These are phyloP conservation scores for Alitta virens DNA, from an alignment of 2,888 invertebrate genomes.

Conservation along the genomic window DNA sequence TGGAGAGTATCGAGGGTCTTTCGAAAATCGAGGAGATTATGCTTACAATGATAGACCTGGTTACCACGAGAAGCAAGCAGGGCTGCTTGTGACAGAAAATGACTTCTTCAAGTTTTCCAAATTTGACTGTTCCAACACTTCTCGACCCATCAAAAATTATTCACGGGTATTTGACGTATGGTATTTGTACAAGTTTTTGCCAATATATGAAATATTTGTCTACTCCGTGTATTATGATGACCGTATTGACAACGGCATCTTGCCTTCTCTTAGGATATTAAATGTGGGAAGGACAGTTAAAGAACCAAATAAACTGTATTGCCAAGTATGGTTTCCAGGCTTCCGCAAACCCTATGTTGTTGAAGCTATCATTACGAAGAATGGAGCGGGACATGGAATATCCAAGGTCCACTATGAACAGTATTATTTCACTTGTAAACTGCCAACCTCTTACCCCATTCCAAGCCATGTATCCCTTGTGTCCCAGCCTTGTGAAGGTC, in stretches of 20 bases:
- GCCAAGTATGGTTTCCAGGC: conserved; percentile 18
- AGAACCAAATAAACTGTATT: neutral
- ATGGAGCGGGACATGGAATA: conserved; percentile 18
- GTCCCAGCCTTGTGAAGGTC: conserved; percentile 5
- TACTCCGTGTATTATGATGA: conserved; percentile 9
- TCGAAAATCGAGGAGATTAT: neutral
- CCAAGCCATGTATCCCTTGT: conserved; percentile 18
- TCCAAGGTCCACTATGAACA: conserved; percentile 16
- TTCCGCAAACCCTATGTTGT: conserved; percentile 10
- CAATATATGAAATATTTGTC: conserved; percentile 1
- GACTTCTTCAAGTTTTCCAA: too few relatives aligned
- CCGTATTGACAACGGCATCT: neutral
- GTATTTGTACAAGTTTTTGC: conserved; percentile 1
- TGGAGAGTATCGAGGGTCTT: neutral
- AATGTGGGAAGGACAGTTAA: conserved; percentile 3
- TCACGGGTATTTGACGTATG: conserved; percentile 1
- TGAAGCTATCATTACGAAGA: conserved; percentile 8
- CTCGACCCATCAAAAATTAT: neutral
- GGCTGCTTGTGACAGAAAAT: neutral
- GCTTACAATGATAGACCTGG: too few relatives aligned
- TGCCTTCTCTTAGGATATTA: conserved; percentile 3
- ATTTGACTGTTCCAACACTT: neutral
- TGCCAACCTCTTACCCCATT: conserved; percentile 2
- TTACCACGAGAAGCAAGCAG: neutral
- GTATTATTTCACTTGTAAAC: conserved; percentile 19